A percentile compares a stretch with the other conserved stretches of the same genome.
These are phyloP conservation scores for Apostichopus leukothele DNA, from an alignment of 53 echinoderm and acorn worm genomes.

Conservation along the genomic window DNA sequence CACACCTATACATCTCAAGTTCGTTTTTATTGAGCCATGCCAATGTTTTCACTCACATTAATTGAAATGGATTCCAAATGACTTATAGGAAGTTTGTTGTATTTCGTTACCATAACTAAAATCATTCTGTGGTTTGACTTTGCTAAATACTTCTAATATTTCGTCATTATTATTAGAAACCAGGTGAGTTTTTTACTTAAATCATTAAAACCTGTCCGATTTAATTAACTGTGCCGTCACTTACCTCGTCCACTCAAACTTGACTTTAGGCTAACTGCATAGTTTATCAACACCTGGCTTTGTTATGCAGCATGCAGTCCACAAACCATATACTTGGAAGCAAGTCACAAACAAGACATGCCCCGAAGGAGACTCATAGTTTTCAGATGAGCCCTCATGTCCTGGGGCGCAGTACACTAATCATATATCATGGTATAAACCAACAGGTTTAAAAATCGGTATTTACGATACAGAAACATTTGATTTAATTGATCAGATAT, in stretches of 20 bases:
- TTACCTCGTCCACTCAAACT: slow-evolving; percentile 27
- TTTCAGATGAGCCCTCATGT: slow-evolving; percentile 24
- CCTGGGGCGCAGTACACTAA: not conserved
- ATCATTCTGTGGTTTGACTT: not conserved
- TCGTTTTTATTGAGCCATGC: too few relatives aligned
- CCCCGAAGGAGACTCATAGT: slow-evolving; percentile 21
- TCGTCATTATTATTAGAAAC: not conserved
- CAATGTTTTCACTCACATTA: too few relatives aligned
- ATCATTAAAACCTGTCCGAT: slow-evolving; percentile 7
- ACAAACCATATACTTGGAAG: not conserved
- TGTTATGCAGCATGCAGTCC: slow-evolving; percentile 3
- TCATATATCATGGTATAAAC: too few relatives aligned
- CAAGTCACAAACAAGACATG: slow-evolving; percentile 27
- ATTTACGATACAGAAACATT: too few relatives aligned
- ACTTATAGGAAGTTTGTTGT: too few relatives aligned
- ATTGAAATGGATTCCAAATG: too few relatives aligned
- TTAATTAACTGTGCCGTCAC: slow-evolving; percentile 5
- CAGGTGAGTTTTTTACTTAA: slow-evolving; percentile 21
- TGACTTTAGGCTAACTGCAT: slow-evolving; percentile 32
- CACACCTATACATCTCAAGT: too few relatives aligned
- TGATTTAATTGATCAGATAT: too few relatives aligned
- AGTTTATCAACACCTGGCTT: slow-evolving; percentile 39
- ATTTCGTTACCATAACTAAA: not conserved
- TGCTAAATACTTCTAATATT: not conserved
- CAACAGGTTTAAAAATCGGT: too few relatives aligned